Evolutionary conservation across 2,888 invertebrate species (phyloP).

Genomic region (Sphinx pinastri): DNA sequence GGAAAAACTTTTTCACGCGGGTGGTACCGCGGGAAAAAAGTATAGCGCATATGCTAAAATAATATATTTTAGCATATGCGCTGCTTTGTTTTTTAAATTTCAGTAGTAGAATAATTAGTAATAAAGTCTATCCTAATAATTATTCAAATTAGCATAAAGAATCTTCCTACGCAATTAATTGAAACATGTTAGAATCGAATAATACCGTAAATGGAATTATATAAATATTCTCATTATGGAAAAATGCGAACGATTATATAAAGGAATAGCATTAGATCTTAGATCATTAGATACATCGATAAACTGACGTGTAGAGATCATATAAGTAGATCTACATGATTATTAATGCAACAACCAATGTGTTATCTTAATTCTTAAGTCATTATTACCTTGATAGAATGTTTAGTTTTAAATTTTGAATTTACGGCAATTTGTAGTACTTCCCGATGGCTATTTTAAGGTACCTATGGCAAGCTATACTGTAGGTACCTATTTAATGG

Average conservation of each 20-base stretch:
- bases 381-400: too few species aligned
- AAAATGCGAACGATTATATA: conserved; percentile 1
- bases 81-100: too few species aligned
- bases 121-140: background rate
- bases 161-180: conserved; percentile 12
- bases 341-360: background rate
- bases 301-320: background rate
- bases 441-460: too few species aligned
- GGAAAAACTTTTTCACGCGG: too few species aligned
- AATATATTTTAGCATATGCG: too few species aligned
- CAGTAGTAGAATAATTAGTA: background rate
- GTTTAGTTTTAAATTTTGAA: too few species aligned
- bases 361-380: background rate
- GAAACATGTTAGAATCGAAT: background rate
- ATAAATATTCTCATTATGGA: background rate
- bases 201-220: background rate
- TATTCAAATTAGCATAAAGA: background rate
- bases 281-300: background rate
- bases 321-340: background rate
- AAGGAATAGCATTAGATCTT: background rate
- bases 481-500: too few species aligned
- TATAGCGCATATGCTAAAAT: too few species aligned
- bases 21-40: too few species aligned
- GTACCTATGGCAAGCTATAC: too few species aligned
- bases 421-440: too few species aligned